Conservation (phyloP, 53 echinoderm and acorn worm species). For the Mesocentrotus franciscanus region DNA sequence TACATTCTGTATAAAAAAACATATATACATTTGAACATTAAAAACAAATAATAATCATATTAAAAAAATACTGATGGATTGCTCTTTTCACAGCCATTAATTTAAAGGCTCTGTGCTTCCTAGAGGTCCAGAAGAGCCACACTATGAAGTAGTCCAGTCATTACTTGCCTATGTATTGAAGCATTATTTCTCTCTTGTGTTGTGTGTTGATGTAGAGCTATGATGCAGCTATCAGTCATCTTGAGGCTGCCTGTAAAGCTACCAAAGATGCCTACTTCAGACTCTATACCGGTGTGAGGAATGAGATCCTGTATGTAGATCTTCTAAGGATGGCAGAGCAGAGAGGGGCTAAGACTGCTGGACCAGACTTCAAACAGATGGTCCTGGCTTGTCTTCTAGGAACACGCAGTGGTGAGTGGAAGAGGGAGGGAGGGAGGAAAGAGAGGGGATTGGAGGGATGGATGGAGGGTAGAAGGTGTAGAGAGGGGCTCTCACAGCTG, state of each 20-base stretch:
- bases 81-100: no score
- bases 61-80: no score
- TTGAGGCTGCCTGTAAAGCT: constrained; percentile 80
- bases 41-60: no score
- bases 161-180: neutral
- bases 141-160: neutral
- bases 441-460: no score
- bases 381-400: constrained; percentile 80
- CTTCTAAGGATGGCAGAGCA: constrained; percentile 73
- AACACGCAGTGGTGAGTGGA: constrained; percentile 84
- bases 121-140: no score
- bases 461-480: neutral
- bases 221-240: constrained; percentile 75
- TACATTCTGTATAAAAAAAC: no score
- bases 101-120: no score
- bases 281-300: constrained; percentile 84
- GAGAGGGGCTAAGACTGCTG: constrained; percentile 54
- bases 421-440: neutral
- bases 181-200: neutral
- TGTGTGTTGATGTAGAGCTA: constrained; percentile 71
- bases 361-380: constrained; percentile 75
- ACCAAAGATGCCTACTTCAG: constrained; percentile 86
- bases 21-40: no score
- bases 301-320: constrained; percentile 91
- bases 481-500: constrained; percentile 54